Evolutionary conservation across 2,888 invertebrate species (phyloP).

Genomic region (Aleiodes leptofemur): DNA sequence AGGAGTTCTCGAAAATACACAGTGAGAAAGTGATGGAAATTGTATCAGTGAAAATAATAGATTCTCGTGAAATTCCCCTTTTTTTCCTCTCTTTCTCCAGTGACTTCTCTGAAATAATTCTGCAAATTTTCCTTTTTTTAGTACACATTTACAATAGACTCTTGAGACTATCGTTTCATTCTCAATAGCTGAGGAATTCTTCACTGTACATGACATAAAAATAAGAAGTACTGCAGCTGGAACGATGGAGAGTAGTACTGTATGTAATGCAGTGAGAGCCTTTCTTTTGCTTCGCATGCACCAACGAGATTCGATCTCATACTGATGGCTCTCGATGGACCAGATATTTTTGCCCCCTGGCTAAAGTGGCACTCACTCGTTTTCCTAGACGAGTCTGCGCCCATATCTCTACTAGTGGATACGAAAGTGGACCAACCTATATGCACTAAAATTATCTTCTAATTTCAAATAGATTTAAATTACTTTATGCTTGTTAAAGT

Average conservation of each 20-base stretch:
- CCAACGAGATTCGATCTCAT: slow-evolving; percentile 27
- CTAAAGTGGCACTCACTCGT: slow-evolving; percentile 40
- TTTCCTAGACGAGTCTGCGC: slow-evolving; percentile 3
- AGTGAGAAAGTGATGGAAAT: slow-evolving; percentile 47
- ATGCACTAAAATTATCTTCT: background rate
- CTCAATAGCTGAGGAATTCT: background rate
- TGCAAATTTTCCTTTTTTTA: background rate
- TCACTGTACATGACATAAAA: slow-evolving; percentile 14
- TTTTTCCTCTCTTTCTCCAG: no score
- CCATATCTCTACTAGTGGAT: background rate
- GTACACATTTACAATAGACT: slow-evolving; percentile 1
- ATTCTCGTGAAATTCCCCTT: background rate
- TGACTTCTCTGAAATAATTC: slow-evolving; percentile 5
- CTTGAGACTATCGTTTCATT: background rate
- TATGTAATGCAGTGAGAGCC: slow-evolving; percentile 26
- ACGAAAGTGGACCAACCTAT: slow-evolving; percentile 46
- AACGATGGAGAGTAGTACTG: slow-evolving; percentile 2
- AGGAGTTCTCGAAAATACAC: slow-evolving; percentile 28
- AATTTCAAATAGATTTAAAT: no score
- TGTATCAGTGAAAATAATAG: slow-evolving; percentile 49
- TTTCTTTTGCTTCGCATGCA: slow-evolving; percentile 23
- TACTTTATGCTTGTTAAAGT: no score
- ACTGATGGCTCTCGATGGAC: slow-evolving; percentile 36
- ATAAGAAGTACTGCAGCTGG: slow-evolving; percentile 8
- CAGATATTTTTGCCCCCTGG: slow-evolving; percentile 42